Conservation (phyloP, 1,140 invertebrate genomes). For the Periplaneta americana region DNA sequence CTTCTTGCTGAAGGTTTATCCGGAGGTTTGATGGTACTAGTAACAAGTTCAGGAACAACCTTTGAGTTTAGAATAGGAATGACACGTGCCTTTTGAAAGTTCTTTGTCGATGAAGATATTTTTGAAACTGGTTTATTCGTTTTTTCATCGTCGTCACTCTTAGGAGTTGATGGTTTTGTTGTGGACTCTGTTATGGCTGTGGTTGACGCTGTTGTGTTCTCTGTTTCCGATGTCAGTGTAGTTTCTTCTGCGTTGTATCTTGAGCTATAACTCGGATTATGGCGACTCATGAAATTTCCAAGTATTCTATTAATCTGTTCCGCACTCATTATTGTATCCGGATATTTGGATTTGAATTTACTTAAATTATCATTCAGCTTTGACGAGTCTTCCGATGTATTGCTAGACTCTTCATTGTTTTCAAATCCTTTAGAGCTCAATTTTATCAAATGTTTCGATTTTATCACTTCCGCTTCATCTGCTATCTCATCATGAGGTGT, state of each 20-base stretch:
- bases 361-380: not conserved
- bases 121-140: not conserved
- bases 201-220: not conserved
- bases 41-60: not conserved
- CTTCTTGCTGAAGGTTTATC: not conserved
- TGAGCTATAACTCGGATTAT: not conserved
- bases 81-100: not conserved
- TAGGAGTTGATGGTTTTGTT: not conserved
- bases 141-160: not conserved
- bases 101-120: not conserved
- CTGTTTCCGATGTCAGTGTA: not conserved
- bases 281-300: not conserved
- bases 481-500: not conserved
- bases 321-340: not conserved
- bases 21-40: not conserved
- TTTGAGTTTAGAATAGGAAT: not conserved
- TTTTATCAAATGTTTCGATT: not conserved
- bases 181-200: not conserved
- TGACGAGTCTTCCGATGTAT: not conserved
- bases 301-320: conserved; percentile 1
- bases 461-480: not conserved
- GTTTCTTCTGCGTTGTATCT: not conserved
- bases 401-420: not conserved
- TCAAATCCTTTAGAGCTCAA: not conserved
- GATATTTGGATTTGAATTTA: not conserved